Evolutionary conservation across 2,888 invertebrate genomes (phyloP).

Genomic region (Trissolcus japonicus): DNA sequence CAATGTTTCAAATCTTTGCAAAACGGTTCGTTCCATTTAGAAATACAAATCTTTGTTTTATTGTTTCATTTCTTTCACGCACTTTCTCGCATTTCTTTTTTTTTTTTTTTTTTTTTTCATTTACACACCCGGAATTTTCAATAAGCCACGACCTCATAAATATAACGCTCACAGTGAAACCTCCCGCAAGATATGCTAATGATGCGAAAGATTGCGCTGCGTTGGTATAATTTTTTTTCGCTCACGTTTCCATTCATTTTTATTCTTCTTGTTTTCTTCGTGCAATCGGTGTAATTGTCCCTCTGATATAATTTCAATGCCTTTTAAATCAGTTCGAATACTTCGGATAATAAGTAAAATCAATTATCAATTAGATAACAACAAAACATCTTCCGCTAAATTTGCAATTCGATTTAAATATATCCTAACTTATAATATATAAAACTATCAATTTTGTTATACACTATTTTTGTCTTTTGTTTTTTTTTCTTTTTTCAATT

Average conservation of each 20-base stretch:
- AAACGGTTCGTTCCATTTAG: conserved; percentile 39
- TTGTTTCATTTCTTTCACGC: conserved; percentile 19
- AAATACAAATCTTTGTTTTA: conserved; percentile 39
- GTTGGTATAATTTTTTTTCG: conserved; percentile 17
- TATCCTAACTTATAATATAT: not conserved
- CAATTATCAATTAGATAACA: conserved; percentile 12
- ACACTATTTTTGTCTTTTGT: conserved; percentile 7
- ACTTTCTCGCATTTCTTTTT: conserved; percentile 5
- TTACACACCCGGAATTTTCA: conserved; percentile 33
- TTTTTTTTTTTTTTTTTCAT: not conserved
- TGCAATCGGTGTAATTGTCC: conserved; percentile 42
- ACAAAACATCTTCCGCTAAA: conserved; percentile 11
- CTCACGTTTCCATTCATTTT: not conserved
- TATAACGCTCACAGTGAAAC: conserved; percentile 25
- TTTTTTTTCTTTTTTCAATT: conserved; percentile 12
- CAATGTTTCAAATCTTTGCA: conserved; percentile 48
- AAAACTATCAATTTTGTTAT: conserved; percentile 5
- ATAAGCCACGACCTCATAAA: conserved; percentile 54
- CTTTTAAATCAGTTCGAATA: conserved; percentile 47
- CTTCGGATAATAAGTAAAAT: conserved; percentile 54
- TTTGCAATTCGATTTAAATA: not conserved
- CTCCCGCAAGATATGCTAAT: not conserved
- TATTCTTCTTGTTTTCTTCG: not conserved
- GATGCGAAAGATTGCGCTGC: conserved; percentile 4
- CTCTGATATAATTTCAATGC: conserved; percentile 49